Conservation (phyloP, 2,888 invertebrate genomes). For the Trissoscelio sp. region DNA sequence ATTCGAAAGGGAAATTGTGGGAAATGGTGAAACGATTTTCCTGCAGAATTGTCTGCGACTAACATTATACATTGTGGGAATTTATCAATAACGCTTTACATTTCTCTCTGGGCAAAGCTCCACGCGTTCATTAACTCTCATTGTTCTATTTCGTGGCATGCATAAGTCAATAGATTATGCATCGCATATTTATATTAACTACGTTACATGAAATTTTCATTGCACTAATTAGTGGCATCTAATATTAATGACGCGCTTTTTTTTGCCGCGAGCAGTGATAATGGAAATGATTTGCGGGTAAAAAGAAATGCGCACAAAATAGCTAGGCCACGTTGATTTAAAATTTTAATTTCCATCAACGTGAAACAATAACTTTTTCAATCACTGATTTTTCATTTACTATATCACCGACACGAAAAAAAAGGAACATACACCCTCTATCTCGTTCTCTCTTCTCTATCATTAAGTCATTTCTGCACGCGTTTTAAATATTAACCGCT, state of each 20-base stretch:
- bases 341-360: slow-evolving; percentile 30
- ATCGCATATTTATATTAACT: slow-evolving; percentile 44
- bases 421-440: no score
- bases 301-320: background rate
- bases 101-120: slow-evolving; percentile 28
- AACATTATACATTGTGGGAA: slow-evolving; percentile 42
- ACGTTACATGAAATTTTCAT: slow-evolving; percentile 32
- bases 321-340: background rate
- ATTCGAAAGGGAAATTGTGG: slow-evolving; percentile 33
- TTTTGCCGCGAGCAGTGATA: background rate
- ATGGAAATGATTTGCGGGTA: slow-evolving; percentile 24
- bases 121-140: slow-evolving; percentile 49
- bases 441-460: no score
- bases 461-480: slow-evolving; percentile 24
- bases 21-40: slow-evolving; percentile 46
- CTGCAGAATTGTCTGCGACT: slow-evolving; percentile 14
- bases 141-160: slow-evolving; percentile 53
- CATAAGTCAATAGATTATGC: slow-evolving; percentile 54
- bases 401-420: background rate
- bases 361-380: background rate
- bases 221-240: slow-evolving; percentile 34
- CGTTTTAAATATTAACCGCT: slow-evolving; percentile 17
- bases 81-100: slow-evolving; percentile 54
- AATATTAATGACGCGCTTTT: slow-evolving; percentile 25
- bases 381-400: background rate